Evolutionary conservation across 2,888 invertebrate species (phyloP).

Genomic region (Spilosoma lubricipeda): DNA sequence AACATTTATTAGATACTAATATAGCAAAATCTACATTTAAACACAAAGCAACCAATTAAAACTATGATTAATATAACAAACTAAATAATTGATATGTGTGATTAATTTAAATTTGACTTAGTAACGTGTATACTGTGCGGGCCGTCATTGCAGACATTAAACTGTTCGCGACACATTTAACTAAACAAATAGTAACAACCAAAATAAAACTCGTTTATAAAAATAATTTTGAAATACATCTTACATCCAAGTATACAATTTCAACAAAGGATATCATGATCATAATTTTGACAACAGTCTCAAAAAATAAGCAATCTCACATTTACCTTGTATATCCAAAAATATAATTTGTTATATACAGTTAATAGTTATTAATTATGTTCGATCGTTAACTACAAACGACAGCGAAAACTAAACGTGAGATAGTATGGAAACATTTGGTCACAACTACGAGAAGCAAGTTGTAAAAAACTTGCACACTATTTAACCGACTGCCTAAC

Average conservation of each 20-base stretch:
- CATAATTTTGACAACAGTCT: slow-evolving; percentile 82
- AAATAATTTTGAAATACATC: slow-evolving; percentile 79
- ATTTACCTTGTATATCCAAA: slow-evolving; percentile 75
- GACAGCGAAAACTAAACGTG: slow-evolving; percentile 1
- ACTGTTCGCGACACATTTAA: slow-evolving; percentile 55
- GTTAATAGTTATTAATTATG: slow-evolving; percentile 45
- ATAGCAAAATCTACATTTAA: slow-evolving; percentile 79
- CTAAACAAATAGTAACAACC: slow-evolving; percentile 70
- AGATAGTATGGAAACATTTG: background rate
- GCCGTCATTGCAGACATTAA: slow-evolving; percentile 55
- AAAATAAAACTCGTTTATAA: slow-evolving; percentile 74
- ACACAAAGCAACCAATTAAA: slow-evolving; percentile 83
- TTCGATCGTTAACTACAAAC: slow-evolving; percentile 14
- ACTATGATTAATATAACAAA: slow-evolving; percentile 80
- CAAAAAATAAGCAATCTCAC: slow-evolving; percentile 80
- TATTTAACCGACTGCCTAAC: background rate
- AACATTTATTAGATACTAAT: slow-evolving; percentile 80
- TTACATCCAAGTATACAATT: slow-evolving; percentile 67
- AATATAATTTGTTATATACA: slow-evolving; percentile 79
- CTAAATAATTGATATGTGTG: slow-evolving; percentile 82
- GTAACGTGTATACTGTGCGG: slow-evolving; percentile 70
- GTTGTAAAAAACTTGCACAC: background rate
- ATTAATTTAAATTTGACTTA: slow-evolving; percentile 80
- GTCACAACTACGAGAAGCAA: background rate
- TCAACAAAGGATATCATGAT: slow-evolving; percentile 72